These are phyloP conservation scores for Mamestra configurata DNA, from an alignment of 1,140 invertebrate species.

Conservation along the genomic window DNA sequence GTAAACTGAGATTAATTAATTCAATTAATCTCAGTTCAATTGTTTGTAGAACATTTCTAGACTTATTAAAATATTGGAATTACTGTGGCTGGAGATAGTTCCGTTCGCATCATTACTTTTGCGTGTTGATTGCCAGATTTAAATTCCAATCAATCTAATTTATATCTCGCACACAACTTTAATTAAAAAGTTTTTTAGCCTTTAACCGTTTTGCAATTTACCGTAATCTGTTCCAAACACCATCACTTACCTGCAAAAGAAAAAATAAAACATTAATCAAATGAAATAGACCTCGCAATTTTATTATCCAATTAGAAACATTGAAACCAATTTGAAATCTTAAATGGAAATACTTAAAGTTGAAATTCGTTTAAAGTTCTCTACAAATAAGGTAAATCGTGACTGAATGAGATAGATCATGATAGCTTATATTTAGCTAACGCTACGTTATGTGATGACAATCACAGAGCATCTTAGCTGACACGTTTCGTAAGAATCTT, in stretches of 20 bases:
- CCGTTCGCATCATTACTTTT: too few species aligned
- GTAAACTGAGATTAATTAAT: too few species aligned
- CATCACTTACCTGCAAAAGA: slow-evolving; percentile 44
- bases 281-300: slow-evolving; percentile 29
- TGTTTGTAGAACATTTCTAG: too few species aligned
- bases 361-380: background rate
- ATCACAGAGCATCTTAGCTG: background rate
- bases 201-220: slow-evolving; percentile 28
- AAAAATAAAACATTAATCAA: slow-evolving; percentile 41
- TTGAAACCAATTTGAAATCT: background rate
- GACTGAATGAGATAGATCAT: slow-evolving; percentile 42
- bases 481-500: background rate
- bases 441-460: slow-evolving; percentile 4
- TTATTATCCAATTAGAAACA: slow-evolving; percentile 15
- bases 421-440: slow-evolving; percentile 28
- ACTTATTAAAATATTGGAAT: too few species aligned
- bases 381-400: slow-evolving; percentile 14
- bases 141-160: background rate
- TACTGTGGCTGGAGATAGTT: too few species aligned
- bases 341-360: background rate
- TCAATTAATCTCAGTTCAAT: too few species aligned
- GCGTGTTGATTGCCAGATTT: background rate
- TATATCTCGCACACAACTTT: background rate
- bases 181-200: slow-evolving; percentile 14
- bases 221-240: slow-evolving; percentile 6